Conservation (phyloP, 2,797 vertebrate genomes). For the Caiman crocodilus region DNA sequence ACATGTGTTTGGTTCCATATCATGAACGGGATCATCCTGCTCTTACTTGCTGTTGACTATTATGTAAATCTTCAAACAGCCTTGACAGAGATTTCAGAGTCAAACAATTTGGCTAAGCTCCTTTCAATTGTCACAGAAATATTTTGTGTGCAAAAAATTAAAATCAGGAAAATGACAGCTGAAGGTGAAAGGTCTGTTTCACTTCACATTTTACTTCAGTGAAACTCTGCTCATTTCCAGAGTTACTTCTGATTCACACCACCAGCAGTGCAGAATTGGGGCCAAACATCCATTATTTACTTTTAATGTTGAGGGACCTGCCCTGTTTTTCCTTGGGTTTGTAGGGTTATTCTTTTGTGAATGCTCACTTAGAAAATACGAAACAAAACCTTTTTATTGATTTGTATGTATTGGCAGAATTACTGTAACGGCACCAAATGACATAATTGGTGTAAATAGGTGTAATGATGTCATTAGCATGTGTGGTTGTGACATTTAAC, state of each 20-base stretch:
- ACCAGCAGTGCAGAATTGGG: not conserved
- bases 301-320: not conserved
- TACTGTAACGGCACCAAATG: conserved; percentile 80
- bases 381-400: conserved; percentile 78
- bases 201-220: not conserved
- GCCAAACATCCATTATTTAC: not conserved
- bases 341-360: conserved; percentile 63
- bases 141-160: not conserved
- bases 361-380: conserved; percentile 68
- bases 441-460: conserved; percentile 81
- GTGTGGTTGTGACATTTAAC: conserved; percentile 81
- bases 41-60: not conserved
- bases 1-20: too few species aligned
- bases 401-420: conserved; percentile 80
- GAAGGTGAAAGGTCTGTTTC: not conserved
- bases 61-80: too few species aligned
- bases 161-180: not conserved
- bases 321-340: conserved; percentile 12
- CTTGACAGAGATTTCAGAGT: not conserved
- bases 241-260: not conserved
- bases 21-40: too few species aligned
- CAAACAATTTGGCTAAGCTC: not conserved
- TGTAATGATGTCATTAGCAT: conserved; percentile 82
- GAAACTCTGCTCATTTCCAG: too few species aligned
- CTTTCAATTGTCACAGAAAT: not conserved